Percentiles rank a stretch among this genome's conserved stretches.
phyloP scores from a whole-genome alignment of 2,888 invertebrate species.

The Drosophila recens region DNA sequence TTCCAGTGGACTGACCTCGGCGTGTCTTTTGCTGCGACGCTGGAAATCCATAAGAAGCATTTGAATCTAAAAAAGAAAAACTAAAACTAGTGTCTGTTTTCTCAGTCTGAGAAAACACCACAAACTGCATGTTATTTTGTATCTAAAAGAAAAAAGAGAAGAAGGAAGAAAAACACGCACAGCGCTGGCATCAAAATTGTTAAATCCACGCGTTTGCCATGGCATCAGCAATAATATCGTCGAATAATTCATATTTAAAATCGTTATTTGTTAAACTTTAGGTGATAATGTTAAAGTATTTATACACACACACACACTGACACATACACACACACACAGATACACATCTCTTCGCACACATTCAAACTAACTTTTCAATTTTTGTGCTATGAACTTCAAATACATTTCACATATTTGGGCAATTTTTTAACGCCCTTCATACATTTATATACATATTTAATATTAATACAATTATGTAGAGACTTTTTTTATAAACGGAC shows the following conservation, averaged over 20 bases:
- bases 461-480: constrained; percentile 9
- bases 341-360: constrained; percentile 40
- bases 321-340: constrained; percentile 17
- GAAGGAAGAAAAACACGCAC: constrained; percentile 40
- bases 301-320: constrained; percentile 42
- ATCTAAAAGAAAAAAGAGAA: constrained; percentile 46
- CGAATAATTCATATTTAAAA: constrained; percentile 40
- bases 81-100: not conserved
- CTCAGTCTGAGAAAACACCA: not conserved
- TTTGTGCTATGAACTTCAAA: constrained; percentile 24
- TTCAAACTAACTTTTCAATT: constrained; percentile 32
- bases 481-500: constrained; percentile 22
- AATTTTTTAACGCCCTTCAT: constrained; percentile 6
- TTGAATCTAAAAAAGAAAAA: constrained; percentile 49
- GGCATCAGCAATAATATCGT: constrained; percentile 43
- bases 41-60: constrained; percentile 85
- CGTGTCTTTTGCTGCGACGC: constrained; percentile 90
- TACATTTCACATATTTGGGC: constrained; percentile 25
- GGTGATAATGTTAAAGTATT: constrained; percentile 61
- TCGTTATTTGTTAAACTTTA: constrained; percentile 68
- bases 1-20: constrained; percentile 92
- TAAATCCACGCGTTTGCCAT: constrained; percentile 28
- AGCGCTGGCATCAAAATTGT: constrained; percentile 47
- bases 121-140: constrained; percentile 55
- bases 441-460: constrained; percentile 13